phyloP scores from a whole-genome alignment of 2,113 vertebrate species.

The Lynx canadensis region DNA sequence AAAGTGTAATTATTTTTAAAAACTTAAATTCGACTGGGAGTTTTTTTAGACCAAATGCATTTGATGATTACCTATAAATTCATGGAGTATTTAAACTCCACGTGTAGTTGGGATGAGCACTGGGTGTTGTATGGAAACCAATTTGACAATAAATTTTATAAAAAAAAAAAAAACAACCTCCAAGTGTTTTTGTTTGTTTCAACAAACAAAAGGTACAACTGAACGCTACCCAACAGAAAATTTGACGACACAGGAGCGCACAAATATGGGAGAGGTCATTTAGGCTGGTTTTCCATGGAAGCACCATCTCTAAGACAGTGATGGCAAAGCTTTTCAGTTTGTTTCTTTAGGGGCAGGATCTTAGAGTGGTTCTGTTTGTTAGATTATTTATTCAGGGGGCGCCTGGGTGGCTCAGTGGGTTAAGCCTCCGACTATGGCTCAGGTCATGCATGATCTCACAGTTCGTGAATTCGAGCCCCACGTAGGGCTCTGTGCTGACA shows the following conservation, averaged over 20 bases:
- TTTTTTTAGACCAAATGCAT: neutral
- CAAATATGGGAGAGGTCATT: neutral
- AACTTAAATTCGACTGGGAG: conserved; percentile 10
- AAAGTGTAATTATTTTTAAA: conserved; percentile 67
- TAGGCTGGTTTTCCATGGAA: rapidly evolving
- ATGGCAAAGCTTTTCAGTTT: neutral
- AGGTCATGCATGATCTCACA: no score
- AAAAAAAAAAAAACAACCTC: no score
- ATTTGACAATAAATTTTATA: no score
- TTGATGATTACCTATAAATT: conserved; percentile 37
- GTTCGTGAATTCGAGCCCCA: no score
- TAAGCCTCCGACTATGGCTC: no score
- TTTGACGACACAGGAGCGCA: neutral
- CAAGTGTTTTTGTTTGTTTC: neutral
- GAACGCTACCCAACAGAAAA: neutral
- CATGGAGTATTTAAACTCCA: neutral
- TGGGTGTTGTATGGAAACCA: no score
- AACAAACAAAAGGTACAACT: neutral
- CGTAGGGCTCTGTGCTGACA: no score
- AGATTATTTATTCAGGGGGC: neutral
- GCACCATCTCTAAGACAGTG: neutral
- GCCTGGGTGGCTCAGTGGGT: no score
- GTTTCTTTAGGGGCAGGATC: neutral
- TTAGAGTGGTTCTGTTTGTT: neutral
- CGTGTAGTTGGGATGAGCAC: neutral